Evolutionary conservation across 2,888 invertebrate genomes (phyloP).

Genomic region (Ectemnius continuus): DNA sequence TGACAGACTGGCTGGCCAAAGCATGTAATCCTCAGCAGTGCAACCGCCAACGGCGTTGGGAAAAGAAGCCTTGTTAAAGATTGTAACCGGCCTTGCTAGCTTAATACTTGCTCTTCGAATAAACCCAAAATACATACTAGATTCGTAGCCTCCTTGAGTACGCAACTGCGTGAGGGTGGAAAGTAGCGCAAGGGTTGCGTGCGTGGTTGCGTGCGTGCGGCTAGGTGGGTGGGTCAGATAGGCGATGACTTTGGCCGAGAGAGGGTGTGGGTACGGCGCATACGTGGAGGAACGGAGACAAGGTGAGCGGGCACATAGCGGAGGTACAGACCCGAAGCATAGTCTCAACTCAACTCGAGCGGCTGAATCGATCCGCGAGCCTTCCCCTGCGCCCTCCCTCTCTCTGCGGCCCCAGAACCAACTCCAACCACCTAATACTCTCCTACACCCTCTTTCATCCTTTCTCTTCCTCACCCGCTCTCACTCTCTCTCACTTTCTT

Average conservation of each 20-base stretch:
- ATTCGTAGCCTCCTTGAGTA: too few relatives aligned
- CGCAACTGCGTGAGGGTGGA: too few relatives aligned
- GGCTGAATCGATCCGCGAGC: constrained; percentile 74
- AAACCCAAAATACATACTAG: too few relatives aligned
- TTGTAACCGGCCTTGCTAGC: too few relatives aligned
- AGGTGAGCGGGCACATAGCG: constrained; percentile 46
- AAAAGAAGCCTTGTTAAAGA: too few relatives aligned
- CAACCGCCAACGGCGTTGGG: too few relatives aligned
- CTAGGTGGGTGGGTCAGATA: constrained; percentile 24
- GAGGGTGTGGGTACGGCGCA: constrained; percentile 46
- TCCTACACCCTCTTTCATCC: constrained; percentile 29
- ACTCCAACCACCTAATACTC: constrained; percentile 46
- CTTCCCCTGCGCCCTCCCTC: constrained; percentile 59
- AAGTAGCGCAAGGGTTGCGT: too few relatives aligned
- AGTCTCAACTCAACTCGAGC: constrained; percentile 72
- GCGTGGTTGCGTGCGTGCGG: constrained; percentile 20
- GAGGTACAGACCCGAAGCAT: constrained; percentile 61
- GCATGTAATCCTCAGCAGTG: too few relatives aligned
- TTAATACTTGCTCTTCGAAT: too few relatives aligned
- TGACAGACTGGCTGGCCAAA: too few relatives aligned
- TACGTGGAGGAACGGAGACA: constrained; percentile 36
- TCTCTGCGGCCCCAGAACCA: constrained; percentile 60
- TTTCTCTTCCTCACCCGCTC: constrained; percentile 32
- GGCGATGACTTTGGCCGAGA: constrained; percentile 31
- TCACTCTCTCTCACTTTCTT: constrained; percentile 13